Percentiles rank a stretch among this genome's conserved stretches.
These are phyloP conservation scores for Rhagophthalmus giganteus DNA, from an alignment of 2,888 invertebrate species.

Conservation along the genomic window DNA sequence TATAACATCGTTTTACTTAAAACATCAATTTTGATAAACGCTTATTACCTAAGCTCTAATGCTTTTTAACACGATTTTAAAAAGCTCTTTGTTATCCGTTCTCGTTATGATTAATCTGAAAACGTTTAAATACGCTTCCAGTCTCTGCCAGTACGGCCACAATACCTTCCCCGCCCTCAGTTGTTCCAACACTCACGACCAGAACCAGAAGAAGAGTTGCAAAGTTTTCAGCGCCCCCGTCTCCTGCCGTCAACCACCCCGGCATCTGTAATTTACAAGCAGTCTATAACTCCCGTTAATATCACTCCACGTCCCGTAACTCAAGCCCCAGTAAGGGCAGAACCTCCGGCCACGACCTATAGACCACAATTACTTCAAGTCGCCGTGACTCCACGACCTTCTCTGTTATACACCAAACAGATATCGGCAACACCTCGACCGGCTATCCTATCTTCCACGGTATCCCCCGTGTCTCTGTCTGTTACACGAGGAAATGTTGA, in stretches of 20 bases:
- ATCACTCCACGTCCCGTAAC: slow-evolving; percentile 65
- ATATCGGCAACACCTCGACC: slow-evolving; percentile 41
- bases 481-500: slow-evolving; percentile 58
- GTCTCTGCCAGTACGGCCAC: slow-evolving; percentile 50
- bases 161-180: slow-evolving; percentile 50
- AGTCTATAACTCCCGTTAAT: slow-evolving; percentile 58
- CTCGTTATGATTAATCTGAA: no score
- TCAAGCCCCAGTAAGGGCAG: slow-evolving; percentile 55
- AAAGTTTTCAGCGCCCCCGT: slow-evolving; percentile 44
- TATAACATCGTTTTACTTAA: no score
- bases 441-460: slow-evolving; percentile 49
- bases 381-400: slow-evolving; percentile 62
- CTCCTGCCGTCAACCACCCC: slow-evolving; percentile 58
- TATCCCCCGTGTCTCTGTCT: slow-evolving; percentile 38
- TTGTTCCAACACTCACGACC: slow-evolving; percentile 41
- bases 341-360: slow-evolving; percentile 69
- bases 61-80: no score
- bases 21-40: no score
- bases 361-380: slow-evolving; percentile 64
- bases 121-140: no score
- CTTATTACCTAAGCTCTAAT: no score
- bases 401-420: slow-evolving; percentile 50
- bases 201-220: slow-evolving; percentile 38
- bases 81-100: no score
- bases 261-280: slow-evolving; percentile 49